Conservation (phyloP, 2,888 invertebrate species). For the Eutolmus rufibarbis region DNA sequence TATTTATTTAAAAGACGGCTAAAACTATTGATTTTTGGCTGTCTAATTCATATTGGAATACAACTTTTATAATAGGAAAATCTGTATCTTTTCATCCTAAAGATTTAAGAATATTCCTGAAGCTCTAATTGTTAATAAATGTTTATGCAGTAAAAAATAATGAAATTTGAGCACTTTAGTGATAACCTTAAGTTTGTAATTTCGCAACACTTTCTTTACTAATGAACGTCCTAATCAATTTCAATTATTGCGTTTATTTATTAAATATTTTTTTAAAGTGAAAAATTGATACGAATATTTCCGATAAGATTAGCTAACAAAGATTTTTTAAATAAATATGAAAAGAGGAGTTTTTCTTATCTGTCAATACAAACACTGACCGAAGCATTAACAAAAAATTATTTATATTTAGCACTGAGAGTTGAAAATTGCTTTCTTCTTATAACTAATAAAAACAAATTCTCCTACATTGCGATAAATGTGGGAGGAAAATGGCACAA, state of each 20-base stretch:
- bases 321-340: background rate
- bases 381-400: background rate
- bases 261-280: background rate
- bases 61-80: too few relatives aligned
- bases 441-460: background rate
- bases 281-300: background rate
- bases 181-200: background rate
- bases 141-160: background rate
- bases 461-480: background rate
- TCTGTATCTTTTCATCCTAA: too few relatives aligned
- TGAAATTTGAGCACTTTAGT: background rate
- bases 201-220: background rate
- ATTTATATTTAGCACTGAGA: background rate
- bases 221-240: background rate
- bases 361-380: background rate
- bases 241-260: background rate
- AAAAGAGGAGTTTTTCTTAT: background rate
- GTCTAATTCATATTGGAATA: too few relatives aligned
- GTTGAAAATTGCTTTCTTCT: background rate
- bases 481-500: background rate
- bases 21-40: too few relatives aligned
- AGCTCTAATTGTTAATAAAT: background rate
- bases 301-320: background rate
- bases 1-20: too few relatives aligned
- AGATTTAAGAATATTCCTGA: too few relatives aligned